Conservation (phyloP, 92 coral and sea anemone genomes). For the Parazoanthus swiftii region DNA sequence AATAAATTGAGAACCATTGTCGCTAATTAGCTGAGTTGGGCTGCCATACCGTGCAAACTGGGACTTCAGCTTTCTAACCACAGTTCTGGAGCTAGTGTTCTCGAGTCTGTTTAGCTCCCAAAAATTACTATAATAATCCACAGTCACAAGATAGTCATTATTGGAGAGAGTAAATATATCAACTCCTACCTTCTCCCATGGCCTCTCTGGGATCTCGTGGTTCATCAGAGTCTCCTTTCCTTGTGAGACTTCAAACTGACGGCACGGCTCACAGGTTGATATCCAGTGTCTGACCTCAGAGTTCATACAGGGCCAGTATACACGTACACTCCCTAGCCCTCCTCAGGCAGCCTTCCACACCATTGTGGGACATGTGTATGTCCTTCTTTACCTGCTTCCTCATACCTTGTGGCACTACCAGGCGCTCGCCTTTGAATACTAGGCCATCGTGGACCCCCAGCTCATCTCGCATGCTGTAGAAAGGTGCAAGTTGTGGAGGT, state of each 20-base stretch:
- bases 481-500: conserved; percentile 14
- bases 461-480: conserved; percentile 5
- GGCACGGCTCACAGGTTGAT: conserved; percentile 25
- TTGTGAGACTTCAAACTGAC: not conserved
- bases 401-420: not conserved
- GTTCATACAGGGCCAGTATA: conserved; percentile 23
- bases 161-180: not conserved
- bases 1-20: conserved; percentile 47
- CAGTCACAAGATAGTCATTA: conserved; percentile 14
- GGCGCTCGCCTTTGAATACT: not conserved
- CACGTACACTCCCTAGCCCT: conserved; percentile 48
- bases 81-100: conserved; percentile 11
- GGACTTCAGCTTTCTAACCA: conserved; percentile 33
- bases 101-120: conserved; percentile 17
- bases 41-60: conserved; percentile 44
- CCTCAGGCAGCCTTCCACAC: conserved; percentile 48
- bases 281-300: conserved; percentile 38
- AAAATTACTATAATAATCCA: conserved; percentile 25
- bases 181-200: not conserved
- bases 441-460: conserved; percentile 19
- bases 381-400: not conserved
- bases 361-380: not conserved
- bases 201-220: conserved; percentile 34
- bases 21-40: conserved; percentile 18
- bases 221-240: conserved; percentile 19